Conservation (phyloP, 2,797 vertebrate species). For the Ataeniobius toweri region DNA sequence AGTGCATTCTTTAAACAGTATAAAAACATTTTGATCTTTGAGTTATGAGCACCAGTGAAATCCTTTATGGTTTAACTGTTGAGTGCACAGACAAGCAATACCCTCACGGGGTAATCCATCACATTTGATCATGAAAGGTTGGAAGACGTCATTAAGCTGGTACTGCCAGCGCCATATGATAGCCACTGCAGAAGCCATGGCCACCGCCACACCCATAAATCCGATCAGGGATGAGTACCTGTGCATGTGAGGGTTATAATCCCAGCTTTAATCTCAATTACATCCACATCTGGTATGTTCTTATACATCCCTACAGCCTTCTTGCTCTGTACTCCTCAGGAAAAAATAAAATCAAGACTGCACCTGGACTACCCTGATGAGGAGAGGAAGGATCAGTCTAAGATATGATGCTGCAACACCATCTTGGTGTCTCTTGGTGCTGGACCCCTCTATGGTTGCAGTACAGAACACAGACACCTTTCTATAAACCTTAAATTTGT, state of each 20-base stretch:
- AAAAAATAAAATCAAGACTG: slow-evolving; percentile 29
- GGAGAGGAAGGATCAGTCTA: slow-evolving; percentile 13
- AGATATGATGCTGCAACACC: slow-evolving; percentile 16
- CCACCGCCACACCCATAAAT: slow-evolving; percentile 24
- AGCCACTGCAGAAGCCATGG: slow-evolving; percentile 24
- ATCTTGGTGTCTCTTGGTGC: no score
- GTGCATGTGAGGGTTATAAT: slow-evolving; percentile 53
- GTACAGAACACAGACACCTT: not conserved
- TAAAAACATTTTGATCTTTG: slow-evolving; percentile 2
- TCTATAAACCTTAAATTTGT: slow-evolving; percentile 13
- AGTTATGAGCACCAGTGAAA: slow-evolving; percentile 14
- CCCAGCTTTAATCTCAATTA: slow-evolving; percentile 74
- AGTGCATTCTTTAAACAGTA: slow-evolving; percentile 7
- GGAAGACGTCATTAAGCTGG: slow-evolving; percentile 16
- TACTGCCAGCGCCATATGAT: slow-evolving; percentile 19
- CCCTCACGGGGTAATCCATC: slow-evolving; percentile 40
- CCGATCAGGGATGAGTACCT: slow-evolving; percentile 12
- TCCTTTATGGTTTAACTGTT: not conserved
- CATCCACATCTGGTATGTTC: slow-evolving; percentile 66
- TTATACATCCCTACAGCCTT: slow-evolving; percentile 24
- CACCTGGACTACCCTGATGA: slow-evolving; percentile 9
- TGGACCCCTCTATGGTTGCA: not conserved
- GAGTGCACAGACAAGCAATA: slow-evolving; percentile 31
- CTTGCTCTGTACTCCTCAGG: slow-evolving; percentile 18
- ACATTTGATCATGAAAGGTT: slow-evolving; percentile 25